Evolutionary conservation across 2,888 invertebrate species (phyloP).

Genomic region (Nowickia ferox): DNA sequence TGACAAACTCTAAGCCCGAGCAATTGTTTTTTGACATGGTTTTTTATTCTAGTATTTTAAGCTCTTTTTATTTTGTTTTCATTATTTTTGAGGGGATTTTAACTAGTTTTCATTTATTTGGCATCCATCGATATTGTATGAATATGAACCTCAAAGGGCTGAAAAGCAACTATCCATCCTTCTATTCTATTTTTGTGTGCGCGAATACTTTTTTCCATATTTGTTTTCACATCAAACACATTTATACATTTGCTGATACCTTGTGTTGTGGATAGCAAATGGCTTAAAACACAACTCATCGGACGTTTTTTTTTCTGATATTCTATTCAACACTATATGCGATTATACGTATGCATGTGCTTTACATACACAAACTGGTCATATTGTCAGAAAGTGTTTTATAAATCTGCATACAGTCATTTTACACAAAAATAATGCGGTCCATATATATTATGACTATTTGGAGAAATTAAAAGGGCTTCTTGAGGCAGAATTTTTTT

Average conservation of each 20-base stretch:
- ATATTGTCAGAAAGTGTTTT: neutral
- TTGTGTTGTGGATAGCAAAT: conserved; percentile 63
- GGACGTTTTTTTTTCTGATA: conserved; percentile 5
- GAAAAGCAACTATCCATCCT: conserved; percentile 40
- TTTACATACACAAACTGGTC: conserved; percentile 35
- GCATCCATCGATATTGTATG: conserved; percentile 61
- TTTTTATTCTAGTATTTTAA: conserved; percentile 43
- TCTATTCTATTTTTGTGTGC: conserved; percentile 27
- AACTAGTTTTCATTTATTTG: conserved; percentile 64
- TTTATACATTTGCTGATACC: conserved; percentile 52
- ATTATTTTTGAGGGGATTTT: conserved; percentile 57
- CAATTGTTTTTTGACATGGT: conserved; percentile 61
- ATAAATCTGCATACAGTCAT: neutral
- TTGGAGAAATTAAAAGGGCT: neutral
- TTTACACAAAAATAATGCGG: neutral
- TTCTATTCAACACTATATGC: conserved; percentile 28
- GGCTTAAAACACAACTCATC: conserved; percentile 67
- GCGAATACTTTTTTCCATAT: conserved; percentile 6
- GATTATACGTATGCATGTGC: conserved; percentile 9
- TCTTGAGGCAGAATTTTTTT: too few relatives aligned
- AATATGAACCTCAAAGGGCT: conserved; percentile 65
- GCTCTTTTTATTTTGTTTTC: conserved; percentile 44
- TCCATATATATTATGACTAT: neutral
- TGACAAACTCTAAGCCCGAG: conserved; percentile 45
- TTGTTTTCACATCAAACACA: conserved; percentile 60